Evolutionary conservation across 2,113 vertebrate species (phyloP), one percentile per base, ranked within the genome.

Genomic region (Xiphias gladius): DNA sequence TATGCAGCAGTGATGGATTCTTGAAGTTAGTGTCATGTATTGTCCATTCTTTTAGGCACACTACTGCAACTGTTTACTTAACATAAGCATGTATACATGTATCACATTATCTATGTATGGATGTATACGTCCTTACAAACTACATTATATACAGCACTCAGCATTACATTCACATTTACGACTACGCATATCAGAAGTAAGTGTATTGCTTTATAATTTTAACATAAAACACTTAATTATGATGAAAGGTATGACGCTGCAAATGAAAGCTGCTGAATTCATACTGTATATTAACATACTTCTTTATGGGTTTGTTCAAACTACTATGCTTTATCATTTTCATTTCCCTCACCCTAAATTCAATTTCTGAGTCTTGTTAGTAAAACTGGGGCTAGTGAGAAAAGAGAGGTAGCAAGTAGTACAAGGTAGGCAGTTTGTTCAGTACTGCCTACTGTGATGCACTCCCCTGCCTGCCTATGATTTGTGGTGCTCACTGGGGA

Each of bases 401-500:
- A 10, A 57, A 67, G 89, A 87, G 80, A 43, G 52, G 10, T 43
- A 72, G 85, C 78, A 69, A 83, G 79, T 79, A 88, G 89, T 91
- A 91, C 92, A 88, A 92, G 84, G 88, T 88, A 52, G 80, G 87
- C 90, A 88, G 84, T 91, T 89, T 92, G 88, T 89, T 89, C 89
- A 86, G 89, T 84, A 89, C 88, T 90, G 88, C 87, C 90, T 81
- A 84, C 88, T 75, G 83, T 8, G 78, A 86, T 62, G 75, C 86
- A 58, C 84, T 89, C 88, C 87, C 88, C 84, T 81, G 85, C 88
- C 93, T 92, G 90, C 85, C 80, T 80, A 71, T 95, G 94, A 96
- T 96, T 94, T 94, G 95, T 94, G 91, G 93, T 90, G 88, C 90
- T 89, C 95, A 78, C 91, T 91, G 89, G 93, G 92, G 87, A 92